Evolutionary conservation across 1,140 invertebrate genomes (phyloP), one percentile per base, ranked within the genome.

Genomic region (Diplogasteroides magnus): DNA sequence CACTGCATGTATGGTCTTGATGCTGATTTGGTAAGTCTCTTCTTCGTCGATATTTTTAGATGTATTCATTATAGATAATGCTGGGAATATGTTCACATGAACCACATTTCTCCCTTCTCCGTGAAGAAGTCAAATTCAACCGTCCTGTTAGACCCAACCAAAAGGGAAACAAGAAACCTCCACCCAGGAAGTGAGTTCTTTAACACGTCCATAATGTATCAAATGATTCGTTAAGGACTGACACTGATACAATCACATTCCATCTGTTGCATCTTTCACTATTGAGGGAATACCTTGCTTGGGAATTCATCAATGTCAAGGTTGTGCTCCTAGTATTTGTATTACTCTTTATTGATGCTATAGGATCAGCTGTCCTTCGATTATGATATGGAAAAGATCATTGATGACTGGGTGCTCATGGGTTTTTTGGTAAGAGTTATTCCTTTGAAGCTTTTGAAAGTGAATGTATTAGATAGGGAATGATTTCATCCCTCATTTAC

Each of bases 371-470:
- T 92, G 27, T 82, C 86, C 0, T 93, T 91, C 85, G 74, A 84
- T 2, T 93, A 89, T 83, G 88, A 93, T 82, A 85, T 95, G 69
- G 93, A 94, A 78, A 89, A 89, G 56, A 31, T 76, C 19, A 68
- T 86, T 61, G 96, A 98, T 84, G 96, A 98, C 85, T 98, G 95
- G 94, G 94, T 98, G 0, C 97, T 98, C 82, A 97, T 99, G 93
- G 98, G 95, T 85, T 98, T 99, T 85, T 98, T 99, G 86, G 70
- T 72, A n/a, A 48, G 37, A 48, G 6, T 48, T 19, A 48, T 48
- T 48, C 37, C 37, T 48, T 48, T 6, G 37, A 19, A n/a, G n/a
- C n/a, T n/a, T n/a, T n/a, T n/a, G n/a, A n/a, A n/a, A n/a, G n/a
- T n/a, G n/a, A n/a, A n/a, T n/a, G n/a, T n/a, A n/a, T n/a, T n/a